Base-by-base conservation (phyloP, 1,140 invertebrate species). In the Eriosoma lanigerum region DNA sequence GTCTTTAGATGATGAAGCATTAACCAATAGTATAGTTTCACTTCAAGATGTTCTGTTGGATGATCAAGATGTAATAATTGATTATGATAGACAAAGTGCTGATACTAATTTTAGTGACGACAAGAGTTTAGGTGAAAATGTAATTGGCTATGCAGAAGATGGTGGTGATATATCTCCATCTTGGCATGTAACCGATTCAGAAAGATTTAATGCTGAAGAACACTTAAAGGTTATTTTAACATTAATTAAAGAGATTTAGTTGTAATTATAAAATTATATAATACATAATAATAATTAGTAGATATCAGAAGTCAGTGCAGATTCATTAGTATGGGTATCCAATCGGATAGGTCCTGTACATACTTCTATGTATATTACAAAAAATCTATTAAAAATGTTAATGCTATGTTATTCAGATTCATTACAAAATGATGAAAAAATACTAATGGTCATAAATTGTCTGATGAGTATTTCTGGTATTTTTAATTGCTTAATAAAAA, bases 291-390 rank as follows among this genome's bases (percentile, higher is more conserved):
- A 21, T 26, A 0, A 68, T 60, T 70, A n/a, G 3, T 81, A 92
- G 86, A 94, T 97, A 82, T 93, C 93, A 0, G 94, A 97, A 85
- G 94, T 97, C 88, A 94, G 94, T 83, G 90, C 91, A 0, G 96
- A 97, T 84, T 96, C 93, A 84, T 87, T 98, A 0, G 91, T 95
- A 58, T 98, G 96, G 96, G 85, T 98, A 26, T 91, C 95, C 1
- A 94, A 97, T 87, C 90, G 96, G 82, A 86, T 98, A n/a, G 97
- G 97, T 0, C 97, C 97, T 0, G 94, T 98, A 32, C 88, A 99
- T 9, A 96, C 96, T 4, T 94, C 96, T 19, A 91, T 93, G 82
- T 93, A 95, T 87, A 88, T 98, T 29, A 95, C 96, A 0, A 89
- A 94, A 56, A 98, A 98, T 88, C 87, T 99, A 52, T 87, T 99